Conservation (phyloP, 2,888 invertebrate species). For the Sceliomorpha sp. region DNA sequence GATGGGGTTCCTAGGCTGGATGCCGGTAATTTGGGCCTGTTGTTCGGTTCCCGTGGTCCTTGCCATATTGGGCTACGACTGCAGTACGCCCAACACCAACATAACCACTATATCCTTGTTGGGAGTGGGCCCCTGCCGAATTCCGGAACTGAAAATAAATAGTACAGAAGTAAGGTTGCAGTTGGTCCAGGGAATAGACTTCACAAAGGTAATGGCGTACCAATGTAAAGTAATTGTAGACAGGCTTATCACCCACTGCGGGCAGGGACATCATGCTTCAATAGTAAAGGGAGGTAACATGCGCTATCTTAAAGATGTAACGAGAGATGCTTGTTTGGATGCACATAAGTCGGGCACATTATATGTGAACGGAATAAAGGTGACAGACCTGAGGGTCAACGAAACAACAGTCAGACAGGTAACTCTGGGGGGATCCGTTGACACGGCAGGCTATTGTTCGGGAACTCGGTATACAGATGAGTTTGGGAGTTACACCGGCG, state of each 20-base stretch:
- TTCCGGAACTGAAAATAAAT: constrained; percentile 1
- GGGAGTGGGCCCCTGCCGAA: constrained; percentile 4
- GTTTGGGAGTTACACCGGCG: background rate
- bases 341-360: background rate
- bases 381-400: background rate
- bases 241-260: constrained; percentile 5
- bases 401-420: background rate
- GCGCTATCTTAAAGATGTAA: background rate
- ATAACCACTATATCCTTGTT: constrained; percentile 5
- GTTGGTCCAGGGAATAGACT: constrained; percentile 8
- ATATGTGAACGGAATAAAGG: background rate
- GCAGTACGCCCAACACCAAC: background rate
- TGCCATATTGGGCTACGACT: constrained; percentile 18
- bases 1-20: too few species aligned
- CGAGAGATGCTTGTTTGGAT: constrained; percentile 3
- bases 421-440: background rate
- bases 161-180: background rate
- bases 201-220: background rate
- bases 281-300: background rate
- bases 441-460: background rate
- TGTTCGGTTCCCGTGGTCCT: too few species aligned
- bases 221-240: constrained; percentile 4
- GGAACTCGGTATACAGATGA: background rate
- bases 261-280: constrained; percentile 4
- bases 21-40: too few species aligned